Conservation (phyloP, 2,888 invertebrate species). For the Alitta virens region DNA sequence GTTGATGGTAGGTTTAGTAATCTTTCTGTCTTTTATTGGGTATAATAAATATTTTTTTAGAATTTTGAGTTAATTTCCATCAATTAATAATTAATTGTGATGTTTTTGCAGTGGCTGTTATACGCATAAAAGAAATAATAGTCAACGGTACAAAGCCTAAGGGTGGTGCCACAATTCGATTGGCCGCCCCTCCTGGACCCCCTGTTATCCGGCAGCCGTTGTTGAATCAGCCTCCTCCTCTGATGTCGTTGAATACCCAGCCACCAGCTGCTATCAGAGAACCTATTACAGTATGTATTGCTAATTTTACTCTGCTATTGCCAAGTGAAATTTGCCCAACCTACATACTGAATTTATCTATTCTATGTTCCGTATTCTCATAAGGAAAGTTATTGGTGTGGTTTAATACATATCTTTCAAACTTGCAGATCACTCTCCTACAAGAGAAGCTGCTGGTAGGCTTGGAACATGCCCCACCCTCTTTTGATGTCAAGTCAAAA, state of each 20-base stretch:
- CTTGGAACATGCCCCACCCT: conserved; percentile 73
- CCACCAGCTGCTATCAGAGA: conserved; percentile 35
- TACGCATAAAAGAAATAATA: conserved; percentile 62
- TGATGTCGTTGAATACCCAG: conserved; percentile 58
- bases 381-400: too few species aligned
- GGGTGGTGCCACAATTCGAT: conserved; percentile 7
- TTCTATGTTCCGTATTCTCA: too few species aligned
- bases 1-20: conserved; percentile 55
- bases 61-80: neutral
- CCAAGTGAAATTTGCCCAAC: too few species aligned
- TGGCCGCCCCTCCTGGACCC: conserved; percentile 27
- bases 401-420: neutral
- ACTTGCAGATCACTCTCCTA: conserved; percentile 45
- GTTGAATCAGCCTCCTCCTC: conserved; percentile 52
- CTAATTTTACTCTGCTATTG: too few species aligned
- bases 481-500: conserved; percentile 73
- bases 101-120: conserved; percentile 59
- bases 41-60: too few species aligned
- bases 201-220: conserved; percentile 6
- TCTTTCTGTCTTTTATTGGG: too few species aligned
- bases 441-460: conserved; percentile 76
- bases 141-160: conserved; percentile 20
- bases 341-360: too few species aligned
- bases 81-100: neutral
- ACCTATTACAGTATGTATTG: too few species aligned